A percentile compares a stretch with the other conserved stretches of the same genome.
phyloP scores from a whole-genome alignment of 1,140 invertebrate genomes.

The Drosophila orosa region DNA sequence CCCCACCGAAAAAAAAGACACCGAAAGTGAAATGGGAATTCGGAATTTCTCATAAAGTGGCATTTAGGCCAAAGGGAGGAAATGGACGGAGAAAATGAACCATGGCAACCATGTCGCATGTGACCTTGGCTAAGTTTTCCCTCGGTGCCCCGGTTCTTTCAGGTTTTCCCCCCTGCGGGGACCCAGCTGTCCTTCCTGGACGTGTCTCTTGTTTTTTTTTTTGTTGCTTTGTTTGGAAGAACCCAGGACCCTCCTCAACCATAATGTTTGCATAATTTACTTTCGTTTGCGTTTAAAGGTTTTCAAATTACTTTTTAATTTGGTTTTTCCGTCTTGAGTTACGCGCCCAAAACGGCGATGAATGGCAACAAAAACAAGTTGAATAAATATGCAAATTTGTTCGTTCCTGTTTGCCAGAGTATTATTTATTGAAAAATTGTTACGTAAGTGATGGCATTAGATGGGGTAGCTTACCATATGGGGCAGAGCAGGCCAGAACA shows the following conservation, averaged over 20 bases:
- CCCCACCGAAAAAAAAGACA: slow-evolving; percentile 5
- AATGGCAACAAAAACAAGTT: slow-evolving; percentile 60
- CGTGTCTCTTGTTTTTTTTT: slow-evolving; percentile 37
- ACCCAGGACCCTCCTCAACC: slow-evolving; percentile 39
- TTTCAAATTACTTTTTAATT: slow-evolving; percentile 83
- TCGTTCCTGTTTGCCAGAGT: slow-evolving; percentile 8
- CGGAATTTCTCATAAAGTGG: slow-evolving; percentile 76
- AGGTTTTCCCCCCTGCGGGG: slow-evolving; percentile 25
- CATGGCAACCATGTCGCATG: slow-evolving; percentile 62
- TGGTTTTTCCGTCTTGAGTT: slow-evolving; percentile 80
- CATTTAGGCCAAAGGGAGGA: slow-evolving; percentile 28
- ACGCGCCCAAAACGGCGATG: slow-evolving; percentile 56
- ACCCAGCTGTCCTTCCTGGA: slow-evolving; percentile 60
- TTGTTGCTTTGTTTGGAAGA: slow-evolving; percentile 39
- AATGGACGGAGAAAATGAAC: slow-evolving; percentile 31
- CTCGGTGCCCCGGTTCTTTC: slow-evolving; percentile 3
- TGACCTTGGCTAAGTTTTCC: slow-evolving; percentile 70
- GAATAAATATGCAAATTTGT: slow-evolving; percentile 80
- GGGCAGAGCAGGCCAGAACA: neutral
- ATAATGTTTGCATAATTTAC: slow-evolving; percentile 83
- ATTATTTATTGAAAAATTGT: slow-evolving; percentile 70
- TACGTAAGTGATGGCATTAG: slow-evolving; percentile 37
- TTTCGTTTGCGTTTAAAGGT: slow-evolving; percentile 80
- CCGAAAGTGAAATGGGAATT: slow-evolving; percentile 51
- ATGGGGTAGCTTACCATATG: slow-evolving; percentile 2